Evolutionary conservation across 1,140 invertebrate genomes (phyloP), one percentile per base, ranked within the genome.

Genomic region (Gryon sp.): DNA sequence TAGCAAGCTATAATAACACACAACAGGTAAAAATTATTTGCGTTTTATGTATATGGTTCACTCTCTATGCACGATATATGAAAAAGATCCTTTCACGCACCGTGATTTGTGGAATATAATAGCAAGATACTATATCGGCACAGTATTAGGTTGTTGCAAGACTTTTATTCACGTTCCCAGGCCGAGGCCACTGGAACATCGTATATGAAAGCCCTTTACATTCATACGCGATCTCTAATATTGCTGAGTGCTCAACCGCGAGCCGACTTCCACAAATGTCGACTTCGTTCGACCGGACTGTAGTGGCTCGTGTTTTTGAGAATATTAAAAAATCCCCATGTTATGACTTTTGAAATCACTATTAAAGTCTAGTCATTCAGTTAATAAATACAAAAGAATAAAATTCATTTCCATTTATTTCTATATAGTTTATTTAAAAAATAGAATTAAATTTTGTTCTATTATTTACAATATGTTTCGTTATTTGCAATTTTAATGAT

Each of bases 261-360:
- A 65, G 55, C 15, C 63, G 20, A 52, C 48, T 63, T 57, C 24
- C 30, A 50, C 50, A 53, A 72, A 45, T 55, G 30, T 24, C 36
- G 45, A 46, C 53, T 63, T 41, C 41, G 65, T 57, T 53, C 52
- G 38, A 63, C 76, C 70, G 68, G 77, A 60, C 73, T 60, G 73
- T 76, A 72, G 73, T 72, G 55, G 38, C 36, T 59, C 62, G 43
- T 57, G 50, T 79, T 76, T 76, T 69, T 16, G 41, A 19, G 69
- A 73, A 77, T 84, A 84, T 83, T 84, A 83, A 84, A 82, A 78
- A 57, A 59, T 9, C 24, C 22, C 20, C 7, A 8, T 59, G 87
- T 92, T n/a, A n/a, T n/a, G n/a, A 94, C 96, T 83, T 96, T 94
- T 82, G 89, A 91, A 57, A 53, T 60, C 36, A 50, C 16, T 48